A percentile compares a stretch with the other conserved stretches of the same genome.
Conservation (phyloP, 2,113 vertebrate species). For the Bos indicus region DNA sequence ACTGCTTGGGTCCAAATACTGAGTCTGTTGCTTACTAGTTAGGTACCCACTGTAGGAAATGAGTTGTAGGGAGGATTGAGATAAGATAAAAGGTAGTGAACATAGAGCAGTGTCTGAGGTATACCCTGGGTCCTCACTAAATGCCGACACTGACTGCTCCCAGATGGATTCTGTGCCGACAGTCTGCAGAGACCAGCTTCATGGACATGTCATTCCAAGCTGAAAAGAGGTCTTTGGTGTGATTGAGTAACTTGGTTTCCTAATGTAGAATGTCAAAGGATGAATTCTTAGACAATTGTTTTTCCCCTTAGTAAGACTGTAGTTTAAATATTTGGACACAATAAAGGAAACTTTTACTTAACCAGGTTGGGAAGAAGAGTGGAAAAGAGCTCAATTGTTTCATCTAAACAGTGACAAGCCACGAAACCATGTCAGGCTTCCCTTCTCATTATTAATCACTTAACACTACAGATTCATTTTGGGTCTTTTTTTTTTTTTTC, state of each 20-base stretch:
- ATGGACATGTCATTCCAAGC: background rate
- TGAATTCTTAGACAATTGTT: background rate
- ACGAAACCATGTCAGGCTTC: background rate
- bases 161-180: too few relatives aligned
- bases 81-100: background rate
- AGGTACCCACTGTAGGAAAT: background rate
- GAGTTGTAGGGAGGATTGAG: background rate
- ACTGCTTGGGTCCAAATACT: background rate
- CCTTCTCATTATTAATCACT: background rate
- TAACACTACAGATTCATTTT: background rate
- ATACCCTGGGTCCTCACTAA: background rate
- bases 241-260: background rate
- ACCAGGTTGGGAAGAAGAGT: background rate
- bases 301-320: background rate
- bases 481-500: background rate
- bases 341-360: conserved; percentile 12
- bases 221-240: background rate
- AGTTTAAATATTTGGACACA: background rate
- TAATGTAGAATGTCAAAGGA: background rate
- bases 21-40: background rate
- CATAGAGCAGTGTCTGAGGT: background rate
- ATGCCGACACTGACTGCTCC: background rate
- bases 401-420: background rate
- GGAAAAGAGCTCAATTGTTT: background rate
- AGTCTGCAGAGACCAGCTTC: background rate